Percentiles rank a stretch among this genome's conserved stretches.
Evolutionary conservation across 2,797 vertebrate species (phyloP).

Genomic region (Numenius phaeopus): DNA sequence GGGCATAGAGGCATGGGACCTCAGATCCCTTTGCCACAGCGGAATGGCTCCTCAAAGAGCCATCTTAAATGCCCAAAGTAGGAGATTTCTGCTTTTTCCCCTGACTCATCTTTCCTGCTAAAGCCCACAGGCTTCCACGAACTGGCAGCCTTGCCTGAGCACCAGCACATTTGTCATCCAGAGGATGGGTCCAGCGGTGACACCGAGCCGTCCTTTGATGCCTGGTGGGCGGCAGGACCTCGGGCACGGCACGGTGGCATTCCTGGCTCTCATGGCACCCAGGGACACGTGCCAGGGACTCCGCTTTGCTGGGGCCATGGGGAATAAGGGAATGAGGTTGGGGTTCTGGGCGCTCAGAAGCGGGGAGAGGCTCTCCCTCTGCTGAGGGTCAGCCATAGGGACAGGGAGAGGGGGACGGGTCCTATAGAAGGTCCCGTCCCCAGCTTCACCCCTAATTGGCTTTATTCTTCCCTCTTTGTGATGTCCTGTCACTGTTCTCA

Average conservation of each 20-base stretch:
- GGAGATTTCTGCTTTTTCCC: neutral
- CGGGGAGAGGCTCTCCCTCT: neutral
- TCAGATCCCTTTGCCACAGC: neutral
- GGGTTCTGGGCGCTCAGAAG: neutral
- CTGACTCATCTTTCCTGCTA: neutral
- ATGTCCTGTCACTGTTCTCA: neutral
- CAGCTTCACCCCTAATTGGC: neutral
- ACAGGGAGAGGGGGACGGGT: neutral
- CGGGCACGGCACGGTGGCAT: fast-evolving
- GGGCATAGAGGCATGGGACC: fast-evolving
- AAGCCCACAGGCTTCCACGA: neutral
- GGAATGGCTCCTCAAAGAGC: neutral
- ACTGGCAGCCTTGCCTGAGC: fast-evolving
- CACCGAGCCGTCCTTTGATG: fast-evolving
- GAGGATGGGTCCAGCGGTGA: neutral
- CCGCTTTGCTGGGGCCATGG: fast-evolving
- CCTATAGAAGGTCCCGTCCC: neutral
- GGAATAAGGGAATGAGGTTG: fast-evolving
- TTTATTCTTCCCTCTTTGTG: neutral
- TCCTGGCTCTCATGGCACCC: neutral
- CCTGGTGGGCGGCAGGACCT: neutral
- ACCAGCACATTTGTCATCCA: neutral
- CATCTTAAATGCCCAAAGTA: neutral
- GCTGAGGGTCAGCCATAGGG: neutral
- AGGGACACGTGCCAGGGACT: neutral